Percentiles rank a stretch among this genome's conserved stretches.
These are phyloP conservation scores for Petrophora chlorosata DNA, from an alignment of 2,888 invertebrate species.

Conservation along the genomic window DNA sequence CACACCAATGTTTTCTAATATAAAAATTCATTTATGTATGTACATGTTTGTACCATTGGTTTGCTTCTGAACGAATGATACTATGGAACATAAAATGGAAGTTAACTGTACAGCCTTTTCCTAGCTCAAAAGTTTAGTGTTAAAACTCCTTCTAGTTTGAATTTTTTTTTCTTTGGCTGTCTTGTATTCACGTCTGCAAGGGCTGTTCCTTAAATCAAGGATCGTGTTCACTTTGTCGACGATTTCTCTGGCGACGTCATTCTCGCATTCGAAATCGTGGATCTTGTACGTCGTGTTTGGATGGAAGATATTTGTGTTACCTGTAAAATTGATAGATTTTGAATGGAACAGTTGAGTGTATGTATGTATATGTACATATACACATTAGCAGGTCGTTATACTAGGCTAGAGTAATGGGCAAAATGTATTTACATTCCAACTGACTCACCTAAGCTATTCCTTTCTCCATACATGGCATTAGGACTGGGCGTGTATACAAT, in stretches of 20 bases:
- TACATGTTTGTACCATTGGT: too few relatives aligned
- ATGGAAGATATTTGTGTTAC: conserved; percentile 60
- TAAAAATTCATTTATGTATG: too few relatives aligned
- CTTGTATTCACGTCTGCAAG: conserved; percentile 92
- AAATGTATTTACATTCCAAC: background rate
- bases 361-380: too few relatives aligned
- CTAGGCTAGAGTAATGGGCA: too few relatives aligned
- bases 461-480: conserved; percentile 53
- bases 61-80: too few relatives aligned
- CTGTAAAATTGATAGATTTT: too few relatives aligned
- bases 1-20: too few relatives aligned
- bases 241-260: conserved; percentile 90
- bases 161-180: conserved; percentile 88
- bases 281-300: conserved; percentile 88
- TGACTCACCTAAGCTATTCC: conserved; percentile 57
- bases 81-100: conserved; percentile 9
- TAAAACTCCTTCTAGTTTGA: conserved; percentile 84
- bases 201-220: conserved; percentile 91
- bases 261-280: conserved; percentile 94
- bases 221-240: conserved; percentile 94
- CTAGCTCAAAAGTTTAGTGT: conserved; percentile 21
- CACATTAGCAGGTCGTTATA: too few relatives aligned
- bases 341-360: too few relatives aligned
- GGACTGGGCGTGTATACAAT: conserved; percentile 86
- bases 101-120: conserved; percentile 37